Percentiles rank a stretch among this genome's conserved stretches.
These are phyloP conservation scores for Platycheirus rosarum DNA, from an alignment of 2,888 invertebrate species.

Conservation along the genomic window DNA sequence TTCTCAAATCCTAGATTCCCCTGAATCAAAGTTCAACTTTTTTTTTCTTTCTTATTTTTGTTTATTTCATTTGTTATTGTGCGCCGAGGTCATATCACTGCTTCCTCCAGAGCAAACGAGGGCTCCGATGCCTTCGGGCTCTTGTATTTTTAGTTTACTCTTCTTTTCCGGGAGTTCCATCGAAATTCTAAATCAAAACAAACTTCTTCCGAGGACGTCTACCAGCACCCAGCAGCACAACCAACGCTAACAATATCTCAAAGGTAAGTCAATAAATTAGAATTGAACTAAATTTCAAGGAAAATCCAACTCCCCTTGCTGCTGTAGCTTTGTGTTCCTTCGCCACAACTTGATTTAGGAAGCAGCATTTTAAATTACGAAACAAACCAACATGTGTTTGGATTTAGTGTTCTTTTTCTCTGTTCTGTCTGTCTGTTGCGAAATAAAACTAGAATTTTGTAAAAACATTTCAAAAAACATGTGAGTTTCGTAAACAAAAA, in stretches of 20 bases:
- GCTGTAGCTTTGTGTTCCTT: background rate
- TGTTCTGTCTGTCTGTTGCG: constrained; percentile 32
- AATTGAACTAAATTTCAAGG: constrained; percentile 47
- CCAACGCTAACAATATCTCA: constrained; percentile 18
- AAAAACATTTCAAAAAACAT: constrained; percentile 25
- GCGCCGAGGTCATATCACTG: constrained; percentile 18
- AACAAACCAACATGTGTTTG: constrained; percentile 66
- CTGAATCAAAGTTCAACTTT: background rate
- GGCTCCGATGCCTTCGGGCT: constrained; percentile 30
- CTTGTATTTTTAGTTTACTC: constrained; percentile 17
- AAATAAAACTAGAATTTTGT: constrained; percentile 53
- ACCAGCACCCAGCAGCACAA: constrained; percentile 8
- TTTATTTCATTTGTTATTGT: constrained; percentile 59
- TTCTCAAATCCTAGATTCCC: background rate
- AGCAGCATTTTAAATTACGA: constrained; percentile 45
- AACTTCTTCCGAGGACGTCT: constrained; percentile 28
- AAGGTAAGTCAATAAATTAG: constrained; percentile 55
- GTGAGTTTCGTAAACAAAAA: constrained; percentile 20
- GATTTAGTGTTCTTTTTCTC: constrained; percentile 27
- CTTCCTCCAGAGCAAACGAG: constrained; percentile 2
- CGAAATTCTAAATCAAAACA: constrained; percentile 67
- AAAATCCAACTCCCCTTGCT: constrained; percentile 10
- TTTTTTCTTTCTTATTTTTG: constrained; percentile 23
- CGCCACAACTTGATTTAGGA: background rate
- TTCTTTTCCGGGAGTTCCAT: constrained; percentile 17